A percentile compares a stretch with the other conserved stretches of the same genome.
Evolutionary conservation across 2,113 vertebrate genomes (phyloP).

Genomic region (Aix galericulata): DNA sequence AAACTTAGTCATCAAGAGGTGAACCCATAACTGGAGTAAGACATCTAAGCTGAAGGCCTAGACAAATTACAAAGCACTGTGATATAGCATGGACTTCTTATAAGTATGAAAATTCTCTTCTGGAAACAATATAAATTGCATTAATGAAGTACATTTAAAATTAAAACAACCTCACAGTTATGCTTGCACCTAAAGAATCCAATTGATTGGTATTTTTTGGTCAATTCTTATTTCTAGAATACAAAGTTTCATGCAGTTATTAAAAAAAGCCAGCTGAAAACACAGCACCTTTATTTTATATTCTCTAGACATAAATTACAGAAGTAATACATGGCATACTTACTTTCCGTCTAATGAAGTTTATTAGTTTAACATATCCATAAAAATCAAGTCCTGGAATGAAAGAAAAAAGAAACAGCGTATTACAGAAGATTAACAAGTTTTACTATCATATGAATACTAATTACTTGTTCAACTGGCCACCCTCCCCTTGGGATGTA

Average conservation of each 20-base stretch:
- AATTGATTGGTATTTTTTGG: rapidly evolving
- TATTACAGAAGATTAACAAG: neutral
- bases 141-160: neutral
- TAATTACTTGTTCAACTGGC: neutral
- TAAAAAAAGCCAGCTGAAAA: neutral
- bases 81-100: neutral
- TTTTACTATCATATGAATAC: neutral
- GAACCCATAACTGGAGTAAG: rapidly evolving
- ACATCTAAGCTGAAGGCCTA: neutral
- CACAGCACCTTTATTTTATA: neutral
- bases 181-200: neutral
- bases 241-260: neutral
- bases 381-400: slow-evolving; percentile 91
- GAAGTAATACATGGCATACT: slow-evolving; percentile 15
- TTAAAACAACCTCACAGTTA: neutral
- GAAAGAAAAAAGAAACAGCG: neutral
- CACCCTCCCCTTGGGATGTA: neutral
- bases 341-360: slow-evolving; percentile 90
- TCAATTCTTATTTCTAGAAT: neutral
- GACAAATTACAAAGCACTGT: neutral
- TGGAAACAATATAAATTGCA: neutral
- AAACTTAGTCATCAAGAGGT: neutral
- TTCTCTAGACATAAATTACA: neutral
- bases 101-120: neutral
- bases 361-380: slow-evolving; percentile 93